These are phyloP conservation scores for Holothuria glaberrima DNA, from an alignment of 35 echinoderm and acorn worm species.

Conservation along the genomic window DNA sequence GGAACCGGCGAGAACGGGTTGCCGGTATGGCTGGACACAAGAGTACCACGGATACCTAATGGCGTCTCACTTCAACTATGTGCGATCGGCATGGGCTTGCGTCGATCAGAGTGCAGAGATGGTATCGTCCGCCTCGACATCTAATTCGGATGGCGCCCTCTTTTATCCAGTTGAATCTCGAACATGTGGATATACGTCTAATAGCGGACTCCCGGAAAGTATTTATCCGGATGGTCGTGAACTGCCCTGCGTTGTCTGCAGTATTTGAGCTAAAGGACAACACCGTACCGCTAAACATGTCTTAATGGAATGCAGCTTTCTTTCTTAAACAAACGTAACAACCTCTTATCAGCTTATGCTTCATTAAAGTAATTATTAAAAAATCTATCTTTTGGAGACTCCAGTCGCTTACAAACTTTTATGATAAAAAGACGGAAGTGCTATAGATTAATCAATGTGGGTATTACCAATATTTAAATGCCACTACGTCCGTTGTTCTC, in stretches of 20 bases:
- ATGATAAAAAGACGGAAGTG: too few species aligned
- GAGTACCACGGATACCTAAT: constrained; percentile 55
- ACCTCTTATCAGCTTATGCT: too few species aligned
- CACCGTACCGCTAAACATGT: too few species aligned
- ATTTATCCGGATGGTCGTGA: constrained; percentile 21
- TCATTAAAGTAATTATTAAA: too few species aligned
- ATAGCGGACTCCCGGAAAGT: background rate
- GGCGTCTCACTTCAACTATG: background rate
- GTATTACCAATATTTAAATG: too few species aligned
- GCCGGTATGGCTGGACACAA: constrained; percentile 36
- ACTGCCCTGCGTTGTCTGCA: constrained; percentile 40
- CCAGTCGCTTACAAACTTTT: too few species aligned
- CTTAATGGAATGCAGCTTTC: too few species aligned
- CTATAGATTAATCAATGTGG: too few species aligned
- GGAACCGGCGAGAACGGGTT: constrained; percentile 27
- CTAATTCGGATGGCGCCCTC: constrained; percentile 21
- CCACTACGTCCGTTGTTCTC: too few species aligned
- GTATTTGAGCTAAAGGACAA: background rate
- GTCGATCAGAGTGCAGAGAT: constrained; percentile 33
- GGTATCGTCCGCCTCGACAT: background rate
- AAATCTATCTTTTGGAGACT: too few species aligned
- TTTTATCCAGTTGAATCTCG: constrained; percentile 7
- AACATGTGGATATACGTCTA: background rate
- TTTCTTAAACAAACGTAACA: too few species aligned
- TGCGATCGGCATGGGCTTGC: constrained; percentile 4